phyloP scores from a whole-genome alignment of 2,888 invertebrate species.

The Tetheella fluctuosa region DNA sequence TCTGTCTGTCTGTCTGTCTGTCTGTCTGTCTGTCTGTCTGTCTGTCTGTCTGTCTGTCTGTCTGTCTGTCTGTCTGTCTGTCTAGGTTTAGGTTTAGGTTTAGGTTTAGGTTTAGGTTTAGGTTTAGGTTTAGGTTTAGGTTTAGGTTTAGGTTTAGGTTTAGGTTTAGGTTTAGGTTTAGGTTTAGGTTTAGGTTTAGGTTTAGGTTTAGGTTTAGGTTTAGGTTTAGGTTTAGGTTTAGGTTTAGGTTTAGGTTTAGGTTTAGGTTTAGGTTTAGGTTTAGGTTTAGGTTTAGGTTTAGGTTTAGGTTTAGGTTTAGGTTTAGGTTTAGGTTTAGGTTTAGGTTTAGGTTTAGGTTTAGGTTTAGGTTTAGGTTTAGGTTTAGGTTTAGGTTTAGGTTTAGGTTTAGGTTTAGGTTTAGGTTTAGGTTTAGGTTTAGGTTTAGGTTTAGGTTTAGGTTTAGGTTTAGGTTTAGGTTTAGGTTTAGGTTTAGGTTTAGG shows the following conservation, averaged over 20 bases:
- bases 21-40: no score
- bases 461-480: conserved; percentile 27
- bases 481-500: conserved; percentile 27
- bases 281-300: conserved; percentile 17
- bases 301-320: conserved; percentile 13
- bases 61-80: no score
- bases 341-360: conserved; percentile 20
- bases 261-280: conserved; percentile 16
- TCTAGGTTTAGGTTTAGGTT: no score
- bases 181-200: no score
- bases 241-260: conserved; percentile 17
- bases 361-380: conserved; percentile 22
- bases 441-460: conserved; percentile 24
- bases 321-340: conserved; percentile 17
- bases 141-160: no score
- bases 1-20: no score
- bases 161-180: no score
- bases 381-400: conserved; percentile 22
- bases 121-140: no score
- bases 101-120: no score
- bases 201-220: no score
- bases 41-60: no score
- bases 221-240: no score
- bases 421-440: conserved; percentile 20
- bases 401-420: conserved; percentile 12